These are phyloP conservation scores for Euura lappo DNA, from an alignment of 1,140 invertebrate genomes.

Conservation along the genomic window DNA sequence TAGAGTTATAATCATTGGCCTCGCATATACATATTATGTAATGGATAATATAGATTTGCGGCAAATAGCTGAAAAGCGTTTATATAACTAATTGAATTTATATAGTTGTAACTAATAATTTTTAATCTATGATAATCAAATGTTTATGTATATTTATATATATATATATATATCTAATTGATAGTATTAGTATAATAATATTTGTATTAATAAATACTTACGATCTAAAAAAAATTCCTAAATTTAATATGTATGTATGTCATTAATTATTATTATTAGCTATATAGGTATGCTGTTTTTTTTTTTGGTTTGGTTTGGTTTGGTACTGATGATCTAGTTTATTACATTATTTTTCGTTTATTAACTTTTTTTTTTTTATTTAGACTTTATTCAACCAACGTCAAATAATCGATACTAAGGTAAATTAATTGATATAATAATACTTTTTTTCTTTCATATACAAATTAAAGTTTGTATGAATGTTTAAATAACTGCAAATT, in stretches of 20 bases:
- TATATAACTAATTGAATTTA: too few relatives aligned
- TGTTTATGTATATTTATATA: background rate
- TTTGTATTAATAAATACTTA: background rate
- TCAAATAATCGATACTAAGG: too few relatives aligned
- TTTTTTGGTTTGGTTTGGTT: background rate
- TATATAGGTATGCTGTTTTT: background rate
- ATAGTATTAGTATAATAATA: background rate
- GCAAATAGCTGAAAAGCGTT: background rate
- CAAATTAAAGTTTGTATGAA: too few relatives aligned
- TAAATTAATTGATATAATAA: too few relatives aligned
- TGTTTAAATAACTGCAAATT: too few relatives aligned
- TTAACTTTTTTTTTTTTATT: background rate
- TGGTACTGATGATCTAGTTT: background rate
- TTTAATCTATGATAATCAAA: background rate
- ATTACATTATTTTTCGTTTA: background rate
- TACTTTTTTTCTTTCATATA: too few relatives aligned
- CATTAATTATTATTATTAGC: background rate
- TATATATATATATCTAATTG: background rate
- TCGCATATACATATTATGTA: background rate
- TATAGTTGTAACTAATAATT: background rate
- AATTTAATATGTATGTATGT: slow-evolving; percentile 1
- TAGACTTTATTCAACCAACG: too few relatives aligned
- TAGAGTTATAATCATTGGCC: background rate
- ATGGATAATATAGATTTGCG: background rate
- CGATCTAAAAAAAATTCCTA: background rate